Base-by-base conservation (phyloP, 2,888 invertebrate species). In the Drosophila rellima region DNA sequence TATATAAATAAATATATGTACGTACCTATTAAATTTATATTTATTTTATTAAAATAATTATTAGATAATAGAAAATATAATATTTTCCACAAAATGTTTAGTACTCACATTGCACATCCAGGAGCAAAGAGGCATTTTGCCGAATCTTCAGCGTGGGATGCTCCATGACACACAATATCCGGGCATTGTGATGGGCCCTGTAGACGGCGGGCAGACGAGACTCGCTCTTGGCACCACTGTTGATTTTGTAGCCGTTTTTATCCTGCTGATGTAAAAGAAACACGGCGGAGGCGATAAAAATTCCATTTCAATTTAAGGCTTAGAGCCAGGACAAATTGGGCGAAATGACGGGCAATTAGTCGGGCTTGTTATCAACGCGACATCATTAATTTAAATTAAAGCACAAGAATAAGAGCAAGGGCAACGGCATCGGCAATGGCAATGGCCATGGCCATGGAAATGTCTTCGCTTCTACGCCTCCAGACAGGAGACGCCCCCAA, bases 181-280 rank as follows among this genome's bases (percentile, higher is more conserved):
- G 95, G 44, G 97, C 97, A 93, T 97, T 97, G 93, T 98, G 97
- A 90, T 97, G 95, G 70, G 96, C 96, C 40, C 97, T 94, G 71
- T 96, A 95, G 47, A 97, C 96, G 68, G 95, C 94, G 92, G 96
- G 94, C 89, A 96, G 92, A 91, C 95, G 93, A 75, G 96, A 93
- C 86, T 95, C 94, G 89, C 95, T 95, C 79, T 94, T 92, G 33
- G 94, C 94, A 23, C 94, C 94, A 39, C 92, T 89, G 86, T 93
- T 93, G 68, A 93, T 92, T 90, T 92, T 93, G 66, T 93, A 93
- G 45, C 89, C 82, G 61, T 89, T 89, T 71, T 92, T 92, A 68
- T 92, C 92, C 91, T 92, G 82, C 26, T 76, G 86, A 48, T n/a
- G 68, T n/a, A n/a, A 7, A 10, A 42, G 60, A 33, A 47, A 11